Evolutionary conservation across 2,113 vertebrate species (phyloP).

Genomic region (Emydura subglobosa): DNA sequence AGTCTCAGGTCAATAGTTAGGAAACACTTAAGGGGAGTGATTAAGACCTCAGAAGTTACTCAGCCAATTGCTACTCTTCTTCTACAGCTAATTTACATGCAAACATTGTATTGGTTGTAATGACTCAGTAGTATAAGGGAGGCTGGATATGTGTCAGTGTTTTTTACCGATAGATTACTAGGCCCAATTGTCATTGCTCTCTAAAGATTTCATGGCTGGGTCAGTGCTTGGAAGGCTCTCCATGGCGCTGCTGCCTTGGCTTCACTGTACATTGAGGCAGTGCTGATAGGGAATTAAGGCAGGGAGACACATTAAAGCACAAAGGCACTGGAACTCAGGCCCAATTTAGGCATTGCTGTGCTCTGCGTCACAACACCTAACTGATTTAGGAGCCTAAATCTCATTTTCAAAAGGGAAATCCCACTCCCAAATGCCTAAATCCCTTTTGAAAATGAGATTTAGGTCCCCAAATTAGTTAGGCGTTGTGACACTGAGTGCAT

Average conservation of each 20-base stretch:
- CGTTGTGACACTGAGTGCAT: background rate
- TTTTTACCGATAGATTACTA: background rate
- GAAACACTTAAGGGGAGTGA: background rate
- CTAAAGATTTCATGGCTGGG: background rate
- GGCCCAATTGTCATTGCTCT: background rate
- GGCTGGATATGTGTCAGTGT: background rate
- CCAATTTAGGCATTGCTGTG: background rate
- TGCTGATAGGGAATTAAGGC: background rate
- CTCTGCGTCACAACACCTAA: background rate
- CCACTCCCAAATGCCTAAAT: background rate
- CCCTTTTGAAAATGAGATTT: no score
- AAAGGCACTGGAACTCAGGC: background rate
- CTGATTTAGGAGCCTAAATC: background rate
- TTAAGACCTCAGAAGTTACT: background rate
- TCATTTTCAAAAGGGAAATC: background rate
- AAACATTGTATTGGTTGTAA: background rate
- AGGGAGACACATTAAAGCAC: background rate
- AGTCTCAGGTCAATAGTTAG: background rate
- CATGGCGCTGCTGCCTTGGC: background rate
- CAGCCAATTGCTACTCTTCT: background rate
- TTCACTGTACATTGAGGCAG: background rate
- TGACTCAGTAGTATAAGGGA: background rate
- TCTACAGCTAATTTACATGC: background rate
- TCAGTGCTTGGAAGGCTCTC: background rate
- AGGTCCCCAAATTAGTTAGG: no score